Evolutionary conservation across 2,113 vertebrate species (phyloP), one percentile per base, ranked within the genome.

Genomic region (Gobio gobio): DNA sequence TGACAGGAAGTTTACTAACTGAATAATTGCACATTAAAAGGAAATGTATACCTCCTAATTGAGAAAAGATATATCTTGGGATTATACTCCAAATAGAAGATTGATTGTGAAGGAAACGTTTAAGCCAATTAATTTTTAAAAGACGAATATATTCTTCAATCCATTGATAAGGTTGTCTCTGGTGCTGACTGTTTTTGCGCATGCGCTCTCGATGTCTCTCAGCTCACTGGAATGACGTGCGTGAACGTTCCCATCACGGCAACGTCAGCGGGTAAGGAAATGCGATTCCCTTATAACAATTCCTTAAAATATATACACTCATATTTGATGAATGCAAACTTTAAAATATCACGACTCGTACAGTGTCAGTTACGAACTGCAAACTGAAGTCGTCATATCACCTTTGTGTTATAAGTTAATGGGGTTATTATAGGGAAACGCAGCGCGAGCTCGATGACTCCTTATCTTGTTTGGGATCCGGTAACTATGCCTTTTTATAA

Each of bases 201-300:
- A 88, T 70, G 87, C 85, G 81, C 80, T 9, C 70, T 74, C 58
- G 70, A 40, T 13, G 5, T 4, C 10, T 43, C 47, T 40, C 64
- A 58, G 49, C 49, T 61, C 29, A 68, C 40, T 10, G 85, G 13
- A 63, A 74, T 86, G 87, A 88, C 87, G 85, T 75, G 75, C 26
- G 58, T 78, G 86, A 61, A 85, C 83, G 78, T 66, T 82, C 83
- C 74, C 79, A 12, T 75, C 26, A 83, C 54, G 83, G 64, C 79
- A n/a, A 80, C 85, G 87, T 88, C 87, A 77, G 87, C 72, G 82
- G 76, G 85, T 77, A 56, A 80, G 85, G 54, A 68, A 47, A 36
- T 36, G 51, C 40, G 66, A 18, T 59, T 18, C 6, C 16, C 24
- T 70, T 7, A 78, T 26, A 59, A 66, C 33, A 45, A 61, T 45